phyloP scores from a whole-genome alignment of 2,113 vertebrate species.

The Cinclus cinclus region DNA sequence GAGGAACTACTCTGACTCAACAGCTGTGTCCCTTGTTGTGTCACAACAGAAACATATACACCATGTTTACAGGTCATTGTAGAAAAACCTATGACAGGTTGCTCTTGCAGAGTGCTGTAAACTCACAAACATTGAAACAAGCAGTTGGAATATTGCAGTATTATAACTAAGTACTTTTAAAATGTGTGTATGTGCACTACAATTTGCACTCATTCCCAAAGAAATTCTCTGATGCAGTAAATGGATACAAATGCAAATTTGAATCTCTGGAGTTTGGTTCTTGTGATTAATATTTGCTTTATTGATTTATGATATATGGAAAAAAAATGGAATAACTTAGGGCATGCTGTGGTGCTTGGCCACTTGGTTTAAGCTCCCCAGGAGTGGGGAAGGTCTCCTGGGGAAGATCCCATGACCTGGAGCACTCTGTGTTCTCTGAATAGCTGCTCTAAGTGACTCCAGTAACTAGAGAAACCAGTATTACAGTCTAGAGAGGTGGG shows the following conservation, averaged over 20 bases:
- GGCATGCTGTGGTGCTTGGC: neutral
- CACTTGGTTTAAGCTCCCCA: neutral
- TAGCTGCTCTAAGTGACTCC: neutral
- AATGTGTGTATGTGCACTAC: neutral
- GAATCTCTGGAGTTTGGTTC: neutral
- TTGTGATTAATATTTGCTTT: neutral
- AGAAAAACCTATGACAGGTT: neutral
- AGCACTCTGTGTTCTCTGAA: neutral
- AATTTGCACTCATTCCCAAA: neutral
- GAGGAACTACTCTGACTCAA: neutral
- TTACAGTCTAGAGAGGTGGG: neutral
- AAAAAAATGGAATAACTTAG: neutral
- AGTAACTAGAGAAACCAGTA: neutral
- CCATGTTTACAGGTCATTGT: neutral
- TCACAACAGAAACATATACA: neutral
- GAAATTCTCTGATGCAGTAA: neutral
- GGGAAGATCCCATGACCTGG: neutral
- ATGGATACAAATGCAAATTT: neutral
- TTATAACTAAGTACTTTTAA: neutral
- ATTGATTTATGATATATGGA: neutral
- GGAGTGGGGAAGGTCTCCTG: neutral
- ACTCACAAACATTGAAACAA: neutral
- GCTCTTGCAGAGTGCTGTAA: neutral
- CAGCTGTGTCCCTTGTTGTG: neutral
- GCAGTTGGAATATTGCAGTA: neutral